phyloP scores from a whole-genome alignment of 2,888 invertebrate genomes.

The Liodrosophila aerea region DNA sequence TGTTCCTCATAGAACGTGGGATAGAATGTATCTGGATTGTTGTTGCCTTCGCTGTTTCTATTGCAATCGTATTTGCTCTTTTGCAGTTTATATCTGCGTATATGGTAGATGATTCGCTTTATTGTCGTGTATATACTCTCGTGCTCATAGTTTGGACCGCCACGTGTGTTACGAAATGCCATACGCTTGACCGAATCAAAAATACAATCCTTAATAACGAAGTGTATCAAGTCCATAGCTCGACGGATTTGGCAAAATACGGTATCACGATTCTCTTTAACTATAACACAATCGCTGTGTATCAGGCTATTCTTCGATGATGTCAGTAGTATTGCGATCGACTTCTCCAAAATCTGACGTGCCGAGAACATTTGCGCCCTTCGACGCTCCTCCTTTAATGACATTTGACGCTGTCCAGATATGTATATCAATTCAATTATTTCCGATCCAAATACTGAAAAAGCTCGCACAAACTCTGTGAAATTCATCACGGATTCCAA shows the following conservation, averaged over 20 bases:
- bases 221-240: slow-evolving; percentile 98
- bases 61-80: slow-evolving; percentile 59
- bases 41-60: slow-evolving; percentile 58
- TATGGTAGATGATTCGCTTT: slow-evolving; percentile 90
- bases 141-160: slow-evolving; percentile 80
- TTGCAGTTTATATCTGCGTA: slow-evolving; percentile 84
- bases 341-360: slow-evolving; percentile 95
- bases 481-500: slow-evolving; percentile 94
- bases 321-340: slow-evolving; percentile 97
- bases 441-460: slow-evolving; percentile 98
- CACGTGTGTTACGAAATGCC: slow-evolving; percentile 59
- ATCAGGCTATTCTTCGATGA: slow-evolving; percentile 97
- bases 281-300: slow-evolving; percentile 96
- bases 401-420: slow-evolving; percentile 91
- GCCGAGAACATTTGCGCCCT: slow-evolving; percentile 98
- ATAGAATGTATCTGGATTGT: slow-evolving; percentile 56
- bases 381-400: slow-evolving; percentile 95
- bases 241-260: slow-evolving; percentile 99
- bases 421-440: slow-evolving; percentile 99
- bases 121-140: slow-evolving; percentile 90
- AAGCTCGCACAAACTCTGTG: slow-evolving; percentile 98
- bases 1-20: slow-evolving; percentile 63
- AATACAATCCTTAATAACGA: slow-evolving; percentile 98
- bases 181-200: slow-evolving; percentile 85
- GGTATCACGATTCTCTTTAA: slow-evolving; percentile 97